Evolutionary conservation across 2,113 vertebrate species (phyloP).

Genomic region (Corynorhinus townsendii): DNA sequence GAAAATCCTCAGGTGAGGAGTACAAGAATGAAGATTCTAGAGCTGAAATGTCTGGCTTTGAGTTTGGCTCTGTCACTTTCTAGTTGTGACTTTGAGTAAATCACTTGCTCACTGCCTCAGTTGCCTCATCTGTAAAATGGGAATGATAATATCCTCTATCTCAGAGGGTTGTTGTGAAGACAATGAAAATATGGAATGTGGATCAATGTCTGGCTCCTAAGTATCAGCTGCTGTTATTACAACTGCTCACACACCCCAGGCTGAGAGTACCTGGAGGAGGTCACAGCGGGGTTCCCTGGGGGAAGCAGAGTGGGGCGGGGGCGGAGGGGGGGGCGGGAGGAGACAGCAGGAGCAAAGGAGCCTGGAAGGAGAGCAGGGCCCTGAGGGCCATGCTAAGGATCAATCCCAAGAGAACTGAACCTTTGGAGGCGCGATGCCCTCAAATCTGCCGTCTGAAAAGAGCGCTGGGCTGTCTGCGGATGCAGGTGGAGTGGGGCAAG

Average conservation of each 20-base stretch:
- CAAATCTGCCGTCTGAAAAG: background rate
- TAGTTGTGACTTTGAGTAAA: background rate
- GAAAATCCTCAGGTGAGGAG: no score
- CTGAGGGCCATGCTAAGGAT: background rate
- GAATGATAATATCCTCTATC: background rate
- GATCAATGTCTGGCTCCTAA: background rate
- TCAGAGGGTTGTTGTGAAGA: background rate
- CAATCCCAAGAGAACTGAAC: background rate
- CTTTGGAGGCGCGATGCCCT: background rate
- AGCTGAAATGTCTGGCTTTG: background rate
- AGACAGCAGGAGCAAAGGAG: background rate
- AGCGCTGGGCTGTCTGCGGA: background rate
- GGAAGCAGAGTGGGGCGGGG: background rate
- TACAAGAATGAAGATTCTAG: background rate
- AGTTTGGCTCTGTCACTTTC: background rate
- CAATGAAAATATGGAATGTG: background rate
- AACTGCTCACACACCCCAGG: background rate
- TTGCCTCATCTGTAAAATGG: background rate
- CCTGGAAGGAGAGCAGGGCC: background rate
- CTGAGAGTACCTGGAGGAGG: background rate
- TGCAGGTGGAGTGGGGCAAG: fast-evolving
- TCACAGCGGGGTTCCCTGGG: background rate
- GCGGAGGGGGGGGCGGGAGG: no score
- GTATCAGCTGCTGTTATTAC: background rate
- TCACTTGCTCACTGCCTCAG: background rate